Base-by-base conservation (phyloP, 2,888 invertebrate genomes). In the Himalopsyche japonica region DNA sequence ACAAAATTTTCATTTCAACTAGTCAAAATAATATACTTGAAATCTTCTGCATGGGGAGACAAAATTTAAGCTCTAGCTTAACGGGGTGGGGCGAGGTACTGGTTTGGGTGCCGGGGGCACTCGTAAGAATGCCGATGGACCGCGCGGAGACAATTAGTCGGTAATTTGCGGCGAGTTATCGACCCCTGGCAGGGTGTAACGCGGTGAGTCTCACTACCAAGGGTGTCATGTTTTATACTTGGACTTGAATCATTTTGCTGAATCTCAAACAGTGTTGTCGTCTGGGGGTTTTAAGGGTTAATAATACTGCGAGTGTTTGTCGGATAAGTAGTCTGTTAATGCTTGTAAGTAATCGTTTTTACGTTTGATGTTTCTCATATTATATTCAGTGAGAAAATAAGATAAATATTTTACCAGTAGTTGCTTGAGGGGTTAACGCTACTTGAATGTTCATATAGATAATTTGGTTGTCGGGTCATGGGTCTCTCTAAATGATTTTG, bases 111-210 rank as follows among this genome's bases (percentile, higher is more conserved):
- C 57, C 57, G 80, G 27, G 70, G 81, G 70, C 70, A 64, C 76
- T 70, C 43, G 24, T 81, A 81, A 84, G 84, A 57, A 81, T 81
- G 47, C 34, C 84, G 81, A 77, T 32, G 77, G 84, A 84, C 84
- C 49, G 78, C 84, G 49, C 48, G 30, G 80, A 84, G 81, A 84
- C 84, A 84, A 84, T 84, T 84, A 84, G 84, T 76, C 77, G 84
- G 81, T 81, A 81, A 84, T 84, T 84, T 84, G 84, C 81, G 81
- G 77, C 32, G 37, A 32, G 76, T 47, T 83, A 34, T 83, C 32
- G 76, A 70, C 81, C 76, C 70, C 81, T 81, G 18, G 34, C 43
- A 70, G 81, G 81, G 81, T 81, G 57, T 81, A 70, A 81, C 48
- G 81, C 43, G 47, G 81, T 81, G 37, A 81, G 64, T 81, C 64